Conservation (phyloP, 2,888 invertebrate species). For the Monopis laevigella region DNA sequence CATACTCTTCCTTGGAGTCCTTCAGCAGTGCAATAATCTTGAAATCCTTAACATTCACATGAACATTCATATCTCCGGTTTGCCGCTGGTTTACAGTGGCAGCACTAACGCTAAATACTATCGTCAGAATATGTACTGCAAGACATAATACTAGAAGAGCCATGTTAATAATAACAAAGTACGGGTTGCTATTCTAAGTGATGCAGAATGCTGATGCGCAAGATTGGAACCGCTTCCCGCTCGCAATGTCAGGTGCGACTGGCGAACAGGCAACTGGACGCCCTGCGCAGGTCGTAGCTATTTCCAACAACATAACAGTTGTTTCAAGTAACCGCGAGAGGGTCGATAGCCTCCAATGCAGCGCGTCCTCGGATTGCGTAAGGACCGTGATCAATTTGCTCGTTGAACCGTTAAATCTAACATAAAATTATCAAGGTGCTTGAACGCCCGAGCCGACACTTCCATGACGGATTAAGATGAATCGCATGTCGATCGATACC, state of each 20-base stretch:
- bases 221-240: slow-evolving; percentile 16
- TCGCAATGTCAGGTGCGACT: slow-evolving; percentile 36
- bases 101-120: not conserved
- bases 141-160: not conserved
- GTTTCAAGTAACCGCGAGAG: slow-evolving; percentile 59
- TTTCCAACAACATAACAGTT: slow-evolving; percentile 63
- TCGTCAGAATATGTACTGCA: not conserved
- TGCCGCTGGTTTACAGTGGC: slow-evolving; percentile 74
- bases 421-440: too few relatives aligned
- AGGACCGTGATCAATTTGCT: slow-evolving; percentile 36
- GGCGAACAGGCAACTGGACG: slow-evolving; percentile 29
- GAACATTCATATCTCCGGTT: slow-evolving; percentile 81
- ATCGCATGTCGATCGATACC: too few relatives aligned
- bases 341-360: slow-evolving; percentile 61
- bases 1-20: slow-evolving; percentile 68
- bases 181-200: not conserved
- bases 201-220: not conserved
- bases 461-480: too few relatives aligned
- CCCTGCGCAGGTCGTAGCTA: slow-evolving; percentile 40
- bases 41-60: slow-evolving; percentile 81
- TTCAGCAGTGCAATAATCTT: slow-evolving; percentile 76
- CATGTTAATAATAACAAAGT: too few relatives aligned
- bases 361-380: slow-evolving; percentile 47
- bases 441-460: too few relatives aligned
- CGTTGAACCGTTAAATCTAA: slow-evolving; percentile 14